A percentile compares a stretch with the other conserved stretches of the same genome.
Evolutionary conservation across 2,797 vertebrate genomes (phyloP).

Genomic region (Gobionotothen gibberifrons): DNA sequence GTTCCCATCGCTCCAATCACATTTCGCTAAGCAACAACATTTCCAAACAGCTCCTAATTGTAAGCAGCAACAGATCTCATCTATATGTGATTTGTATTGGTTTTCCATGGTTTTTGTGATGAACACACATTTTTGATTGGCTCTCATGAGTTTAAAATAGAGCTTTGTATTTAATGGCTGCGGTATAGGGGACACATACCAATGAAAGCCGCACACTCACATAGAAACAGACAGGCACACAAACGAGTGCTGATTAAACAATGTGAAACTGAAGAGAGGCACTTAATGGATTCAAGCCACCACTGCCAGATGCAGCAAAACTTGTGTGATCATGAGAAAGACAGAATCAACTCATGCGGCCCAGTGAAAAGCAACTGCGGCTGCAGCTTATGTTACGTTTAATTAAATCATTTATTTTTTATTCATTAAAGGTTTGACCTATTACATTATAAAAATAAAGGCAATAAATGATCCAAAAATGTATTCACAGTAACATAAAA

Average conservation of each 20-base stretch:
- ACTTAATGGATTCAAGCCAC: slow-evolving; percentile 71
- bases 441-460: neutral
- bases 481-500: neutral
- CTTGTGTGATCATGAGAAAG: slow-evolving; percentile 42
- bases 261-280: slow-evolving; percentile 71
- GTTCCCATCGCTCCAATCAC: slow-evolving; percentile 67
- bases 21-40: slow-evolving; percentile 38
- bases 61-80: slow-evolving; percentile 66
- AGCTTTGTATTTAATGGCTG: slow-evolving; percentile 68
- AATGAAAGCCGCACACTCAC: slow-evolving; percentile 48
- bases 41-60: slow-evolving; percentile 62
- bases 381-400: slow-evolving; percentile 23
- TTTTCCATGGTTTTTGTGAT: slow-evolving; percentile 76
- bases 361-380: slow-evolving; percentile 3
- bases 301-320: slow-evolving; percentile 57
- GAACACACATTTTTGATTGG: slow-evolving; percentile 75
- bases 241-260: slow-evolving; percentile 74
- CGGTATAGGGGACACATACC: slow-evolving; percentile 77
- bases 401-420: neutral
- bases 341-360: slow-evolving; percentile 15
- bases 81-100: slow-evolving; percentile 75
- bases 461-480: neutral
- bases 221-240: slow-evolving; percentile 24
- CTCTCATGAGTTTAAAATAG: slow-evolving; percentile 72
- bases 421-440: no score